Evolutionary conservation across 2,888 invertebrate species (phyloP).

Genomic region (Actias luna): DNA sequence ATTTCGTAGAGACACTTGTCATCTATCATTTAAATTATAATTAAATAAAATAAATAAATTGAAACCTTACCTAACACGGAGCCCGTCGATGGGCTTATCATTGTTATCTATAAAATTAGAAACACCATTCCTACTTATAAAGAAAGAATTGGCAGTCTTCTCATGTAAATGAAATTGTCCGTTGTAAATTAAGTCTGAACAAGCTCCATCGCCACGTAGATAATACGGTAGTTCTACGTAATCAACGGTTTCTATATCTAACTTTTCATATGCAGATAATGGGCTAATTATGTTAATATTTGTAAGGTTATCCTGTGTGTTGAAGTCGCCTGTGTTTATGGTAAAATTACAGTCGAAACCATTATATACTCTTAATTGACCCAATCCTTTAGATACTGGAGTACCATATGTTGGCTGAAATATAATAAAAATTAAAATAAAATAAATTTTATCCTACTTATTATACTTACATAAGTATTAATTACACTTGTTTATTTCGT

Average conservation of each 20-base stretch:
- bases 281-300: constrained; percentile 43
- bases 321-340: constrained; percentile 41
- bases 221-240: constrained; percentile 55
- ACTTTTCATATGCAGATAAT: constrained; percentile 66
- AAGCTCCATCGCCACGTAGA: constrained; percentile 52
- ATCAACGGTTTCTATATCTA: constrained; percentile 51
- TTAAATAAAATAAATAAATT: constrained; percentile 6
- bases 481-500: too few relatives aligned
- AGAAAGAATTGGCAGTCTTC: constrained; percentile 67
- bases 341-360: constrained; percentile 81
- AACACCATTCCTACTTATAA: constrained; percentile 50
- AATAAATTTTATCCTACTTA: too few relatives aligned
- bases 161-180: constrained; percentile 53
- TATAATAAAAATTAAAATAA: constrained; percentile 13
- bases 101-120: constrained; percentile 64
- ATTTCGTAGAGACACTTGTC: neutral
- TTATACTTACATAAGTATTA: too few relatives aligned
- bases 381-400: constrained; percentile 80
- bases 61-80: constrained; percentile 56
- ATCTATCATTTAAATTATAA: neutral
- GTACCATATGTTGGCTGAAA: constrained; percentile 81
- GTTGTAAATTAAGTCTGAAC: constrained; percentile 40
- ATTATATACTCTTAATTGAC: constrained; percentile 88
- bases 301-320: constrained; percentile 31
- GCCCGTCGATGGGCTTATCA: constrained; percentile 68